A percentile compares a stretch with the other conserved stretches of the same genome.
phyloP scores from a whole-genome alignment of 2,797 vertebrate species.

The Sebastes flavidus region DNA sequence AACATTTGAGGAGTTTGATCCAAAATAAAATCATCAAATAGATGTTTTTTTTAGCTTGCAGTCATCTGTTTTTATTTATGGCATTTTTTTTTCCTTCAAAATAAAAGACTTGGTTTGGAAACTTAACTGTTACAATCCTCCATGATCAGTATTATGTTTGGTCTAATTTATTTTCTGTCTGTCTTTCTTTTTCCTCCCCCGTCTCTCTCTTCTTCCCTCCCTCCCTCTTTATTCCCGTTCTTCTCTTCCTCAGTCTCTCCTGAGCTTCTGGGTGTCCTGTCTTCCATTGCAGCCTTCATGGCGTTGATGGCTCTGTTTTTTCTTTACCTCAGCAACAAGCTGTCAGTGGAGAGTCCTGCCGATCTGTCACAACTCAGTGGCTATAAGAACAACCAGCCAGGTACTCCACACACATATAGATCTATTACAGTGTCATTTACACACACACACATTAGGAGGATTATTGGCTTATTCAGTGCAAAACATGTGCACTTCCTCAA shows the following conservation, averaged over 20 bases:
- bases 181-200: not conserved
- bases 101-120: not conserved
- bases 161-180: slow-evolving; percentile 35
- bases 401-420: slow-evolving; percentile 63
- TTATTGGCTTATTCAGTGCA: not conserved
- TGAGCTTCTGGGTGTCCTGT: slow-evolving; percentile 95
- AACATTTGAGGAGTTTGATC: slow-evolving; percentile 6
- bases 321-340: slow-evolving; percentile 97
- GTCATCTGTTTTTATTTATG: slow-evolving; percentile 10
- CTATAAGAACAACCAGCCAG: slow-evolving; percentile 86
- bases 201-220: not conserved
- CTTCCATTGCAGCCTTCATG: slow-evolving; percentile 93
- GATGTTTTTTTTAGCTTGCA: not conserved
- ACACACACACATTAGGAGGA: not conserved
- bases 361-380: slow-evolving; percentile 87
- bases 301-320: slow-evolving; percentile 94
- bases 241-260: slow-evolving; percentile 88
- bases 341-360: slow-evolving; percentile 90
- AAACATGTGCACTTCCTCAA: not conserved
- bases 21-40: slow-evolving; percentile 25
- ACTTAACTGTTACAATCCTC: not conserved
- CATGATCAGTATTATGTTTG: not conserved
- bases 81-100: not conserved
- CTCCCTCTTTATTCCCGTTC: not conserved
- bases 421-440: not conserved